A percentile compares a stretch with the other conserved stretches of the same genome.
Conservation (phyloP, 2,888 invertebrate genomes). For the Mesoligia furuncula region DNA sequence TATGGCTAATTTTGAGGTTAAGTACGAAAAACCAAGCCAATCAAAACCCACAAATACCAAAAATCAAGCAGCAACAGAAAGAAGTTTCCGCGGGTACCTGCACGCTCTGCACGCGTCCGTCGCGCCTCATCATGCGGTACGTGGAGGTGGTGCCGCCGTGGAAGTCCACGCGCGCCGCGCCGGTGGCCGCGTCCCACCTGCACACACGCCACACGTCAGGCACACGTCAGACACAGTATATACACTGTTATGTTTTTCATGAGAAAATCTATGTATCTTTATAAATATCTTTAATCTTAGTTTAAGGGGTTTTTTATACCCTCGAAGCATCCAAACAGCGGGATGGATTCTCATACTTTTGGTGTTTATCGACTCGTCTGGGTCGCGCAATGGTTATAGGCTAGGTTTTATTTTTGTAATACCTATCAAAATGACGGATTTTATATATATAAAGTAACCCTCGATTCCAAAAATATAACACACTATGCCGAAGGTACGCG, state of each 20-base stretch:
- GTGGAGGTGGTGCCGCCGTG: slow-evolving; percentile 78
- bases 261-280: not conserved
- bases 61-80: not conserved
- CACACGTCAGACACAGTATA: not conserved
- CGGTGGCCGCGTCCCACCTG: slow-evolving; percentile 82
- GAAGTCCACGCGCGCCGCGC: slow-evolving; percentile 78
- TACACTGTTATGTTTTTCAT: not conserved
- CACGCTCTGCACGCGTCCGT: slow-evolving; percentile 72
- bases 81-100: slow-evolving; percentile 67
- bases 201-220: not conserved
- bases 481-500: not conserved
- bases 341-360: not conserved
- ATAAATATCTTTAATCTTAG: not conserved
- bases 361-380: not conserved
- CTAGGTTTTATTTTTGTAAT: too few relatives aligned
- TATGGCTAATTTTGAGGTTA: not conserved
- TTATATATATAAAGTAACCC: not conserved
- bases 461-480: not conserved
- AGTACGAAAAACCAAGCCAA: too few relatives aligned
- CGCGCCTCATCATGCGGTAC: slow-evolving; percentile 71
- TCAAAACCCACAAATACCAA: too few relatives aligned
- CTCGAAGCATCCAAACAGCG: not conserved
- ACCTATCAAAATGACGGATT: not conserved
- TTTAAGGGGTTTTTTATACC: not conserved
- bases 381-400: not conserved